A percentile compares a stretch with the other conserved stretches of the same genome.
Conservation (phyloP, 2,113 vertebrate species). For the Hylia prasina region DNA sequence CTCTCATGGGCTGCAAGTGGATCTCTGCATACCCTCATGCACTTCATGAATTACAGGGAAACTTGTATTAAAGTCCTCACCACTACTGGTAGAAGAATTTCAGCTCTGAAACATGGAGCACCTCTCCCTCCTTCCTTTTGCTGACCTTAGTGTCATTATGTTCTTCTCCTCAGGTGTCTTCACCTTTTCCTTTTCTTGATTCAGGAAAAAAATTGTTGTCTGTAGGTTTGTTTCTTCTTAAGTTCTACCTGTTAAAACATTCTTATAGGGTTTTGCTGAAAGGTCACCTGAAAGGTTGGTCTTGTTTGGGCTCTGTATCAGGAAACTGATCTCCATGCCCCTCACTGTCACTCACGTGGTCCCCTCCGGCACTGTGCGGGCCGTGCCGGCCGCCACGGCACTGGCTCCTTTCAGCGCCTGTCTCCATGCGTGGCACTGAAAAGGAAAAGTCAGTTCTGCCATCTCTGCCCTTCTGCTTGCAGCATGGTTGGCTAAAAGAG, state of each 20-base stretch:
- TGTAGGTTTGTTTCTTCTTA: not conserved
- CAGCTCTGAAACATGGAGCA: not conserved
- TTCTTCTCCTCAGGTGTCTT: not conserved
- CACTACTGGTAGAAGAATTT: not conserved
- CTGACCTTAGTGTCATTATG: too few relatives aligned
- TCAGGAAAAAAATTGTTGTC: not conserved
- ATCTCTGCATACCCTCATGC: too few relatives aligned
- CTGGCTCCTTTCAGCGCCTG: not conserved
- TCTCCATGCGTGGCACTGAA: accelerated
- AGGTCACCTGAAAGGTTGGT: not conserved
- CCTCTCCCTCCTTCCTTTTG: not conserved
- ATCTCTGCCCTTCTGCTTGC: not conserved
- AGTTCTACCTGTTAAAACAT: not conserved
- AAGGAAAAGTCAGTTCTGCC: not conserved
- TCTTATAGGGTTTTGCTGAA: not conserved
- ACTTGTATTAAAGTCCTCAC: not conserved
- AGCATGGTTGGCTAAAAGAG: not conserved
- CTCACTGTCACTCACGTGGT: accelerated
- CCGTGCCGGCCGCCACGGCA: accelerated
- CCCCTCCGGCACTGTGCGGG: accelerated
- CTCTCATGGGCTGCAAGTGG: not conserved
- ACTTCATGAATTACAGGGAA: not conserved
- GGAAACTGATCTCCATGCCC: not conserved
- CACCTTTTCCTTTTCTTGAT: not conserved
- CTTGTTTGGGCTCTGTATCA: accelerated